Percentiles rank a stretch among this genome's conserved stretches.
phyloP scores from a whole-genome alignment of 2,113 vertebrate genomes.

The Neotoma lepida region DNA sequence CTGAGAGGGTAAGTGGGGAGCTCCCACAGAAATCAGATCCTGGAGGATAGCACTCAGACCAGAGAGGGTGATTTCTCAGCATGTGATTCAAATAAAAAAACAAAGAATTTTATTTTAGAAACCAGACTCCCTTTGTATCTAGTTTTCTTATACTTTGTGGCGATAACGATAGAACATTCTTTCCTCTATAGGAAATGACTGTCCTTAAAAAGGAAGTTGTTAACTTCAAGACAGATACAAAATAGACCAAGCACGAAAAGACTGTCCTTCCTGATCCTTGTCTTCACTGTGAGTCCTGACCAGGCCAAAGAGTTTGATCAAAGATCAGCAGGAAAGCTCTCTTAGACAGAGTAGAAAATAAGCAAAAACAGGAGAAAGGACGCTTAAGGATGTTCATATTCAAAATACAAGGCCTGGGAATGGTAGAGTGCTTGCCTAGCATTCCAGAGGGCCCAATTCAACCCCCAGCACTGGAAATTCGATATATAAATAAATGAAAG shows the following conservation, averaged over 20 bases:
- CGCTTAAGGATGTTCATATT: not conserved
- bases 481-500: not conserved
- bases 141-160: conserved; percentile 13
- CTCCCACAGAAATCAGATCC: conserved; percentile 28
- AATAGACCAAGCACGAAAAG: not conserved
- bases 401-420: not conserved
- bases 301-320: not conserved
- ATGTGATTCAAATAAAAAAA: not conserved
- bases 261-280: not conserved
- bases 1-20: not conserved
- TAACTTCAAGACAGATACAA: conserved; percentile 41
- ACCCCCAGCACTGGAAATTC: not conserved
- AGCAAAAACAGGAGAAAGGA: not conserved
- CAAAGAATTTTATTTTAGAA: not conserved
- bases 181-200: not conserved
- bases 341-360: not conserved
- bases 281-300: not conserved
- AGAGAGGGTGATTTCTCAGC: not conserved
- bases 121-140: not conserved
- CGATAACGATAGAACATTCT: conserved; percentile 30
- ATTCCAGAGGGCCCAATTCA: not conserved
- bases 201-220: not conserved
- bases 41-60: not conserved
- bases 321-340: not conserved
- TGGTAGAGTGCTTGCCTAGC: not conserved